Evolutionary conservation across 2,113 vertebrate species (phyloP).

Genomic region (Conger conger): DNA sequence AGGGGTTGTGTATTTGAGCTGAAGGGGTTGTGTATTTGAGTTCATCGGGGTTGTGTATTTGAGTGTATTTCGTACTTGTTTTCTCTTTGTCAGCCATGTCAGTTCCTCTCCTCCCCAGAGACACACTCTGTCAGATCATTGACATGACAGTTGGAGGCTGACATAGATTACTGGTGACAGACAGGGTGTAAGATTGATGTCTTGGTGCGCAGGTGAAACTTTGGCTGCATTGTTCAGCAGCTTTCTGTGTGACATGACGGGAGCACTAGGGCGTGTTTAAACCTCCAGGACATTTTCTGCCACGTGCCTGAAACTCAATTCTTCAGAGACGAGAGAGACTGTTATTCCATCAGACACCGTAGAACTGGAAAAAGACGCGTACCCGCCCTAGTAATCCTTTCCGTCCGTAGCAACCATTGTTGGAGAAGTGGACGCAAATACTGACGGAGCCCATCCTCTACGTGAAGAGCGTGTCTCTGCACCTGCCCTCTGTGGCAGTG

Average conservation of each 20-base stretch:
- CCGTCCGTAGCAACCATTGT: conserved; percentile 64
- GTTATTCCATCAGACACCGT: neutral
- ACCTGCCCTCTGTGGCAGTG: conserved; percentile 70
- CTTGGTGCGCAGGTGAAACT: neutral
- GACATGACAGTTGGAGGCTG: neutral
- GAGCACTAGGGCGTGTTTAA: neutral
- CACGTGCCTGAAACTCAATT: conserved; percentile 29
- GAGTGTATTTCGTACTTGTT: neutral
- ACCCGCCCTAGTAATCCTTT: neutral
- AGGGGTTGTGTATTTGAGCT: too few relatives aligned
- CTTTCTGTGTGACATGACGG: neutral
- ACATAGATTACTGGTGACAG: neutral
- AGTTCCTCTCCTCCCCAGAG: neutral
- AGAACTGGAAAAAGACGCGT: neutral
- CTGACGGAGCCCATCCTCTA: conserved; percentile 64
- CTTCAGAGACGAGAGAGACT: conserved; percentile 51
- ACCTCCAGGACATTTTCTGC: neutral
- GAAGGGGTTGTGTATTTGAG: too few relatives aligned
- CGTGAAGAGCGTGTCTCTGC: conserved; percentile 71
- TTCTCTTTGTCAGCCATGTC: neutral
- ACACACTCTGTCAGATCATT: neutral
- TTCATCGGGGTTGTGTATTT: too few relatives aligned
- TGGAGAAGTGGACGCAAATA: conserved; percentile 55
- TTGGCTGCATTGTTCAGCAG: neutral
- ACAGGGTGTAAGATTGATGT: neutral